Conservation (phyloP, 2,888 invertebrate genomes). For the Megalurothrips usitatus region DNA sequence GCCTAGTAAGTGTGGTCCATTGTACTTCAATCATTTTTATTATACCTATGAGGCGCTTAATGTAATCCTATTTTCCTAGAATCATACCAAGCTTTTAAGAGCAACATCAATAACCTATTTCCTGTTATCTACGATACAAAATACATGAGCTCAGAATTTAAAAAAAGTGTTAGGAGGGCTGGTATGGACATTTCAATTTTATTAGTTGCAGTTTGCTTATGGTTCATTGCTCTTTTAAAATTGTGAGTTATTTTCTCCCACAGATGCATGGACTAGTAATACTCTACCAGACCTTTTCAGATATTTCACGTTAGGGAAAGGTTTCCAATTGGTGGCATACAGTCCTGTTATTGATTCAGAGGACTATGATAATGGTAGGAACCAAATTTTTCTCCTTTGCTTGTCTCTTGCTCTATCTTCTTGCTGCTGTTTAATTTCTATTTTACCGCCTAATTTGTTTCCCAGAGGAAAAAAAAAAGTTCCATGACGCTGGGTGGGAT, state of each 20-base stretch:
- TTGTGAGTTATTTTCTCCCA: neutral
- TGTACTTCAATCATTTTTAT: neutral
- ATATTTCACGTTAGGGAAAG: neutral
- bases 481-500: slow-evolving; percentile 82
- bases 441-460: neutral
- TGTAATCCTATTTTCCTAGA: slow-evolving; percentile 46
- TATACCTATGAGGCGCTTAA: too few relatives aligned
- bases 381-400: neutral
- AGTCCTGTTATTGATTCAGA: neutral
- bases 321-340: neutral
- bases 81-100: slow-evolving; percentile 54
- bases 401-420: neutral
- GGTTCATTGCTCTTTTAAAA: neutral
- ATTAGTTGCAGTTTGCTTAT: slow-evolving; percentile 15
- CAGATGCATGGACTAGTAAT: neutral
- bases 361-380: slow-evolving; percentile 42
- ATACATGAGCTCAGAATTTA: slow-evolving; percentile 57
- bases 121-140: slow-evolving; percentile 71
- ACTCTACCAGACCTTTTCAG: neutral
- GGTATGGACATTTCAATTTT: slow-evolving; percentile 45
- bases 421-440: neutral
- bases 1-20: slow-evolving; percentile 50
- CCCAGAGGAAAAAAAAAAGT: slow-evolving; percentile 36
- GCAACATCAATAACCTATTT: slow-evolving; percentile 56
- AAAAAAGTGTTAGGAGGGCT: slow-evolving; percentile 47